A percentile compares a stretch with the other conserved stretches of the same genome.
These are phyloP conservation scores for Leucosticte australis DNA, from an alignment of 2,113 vertebrate species.

Conservation along the genomic window DNA sequence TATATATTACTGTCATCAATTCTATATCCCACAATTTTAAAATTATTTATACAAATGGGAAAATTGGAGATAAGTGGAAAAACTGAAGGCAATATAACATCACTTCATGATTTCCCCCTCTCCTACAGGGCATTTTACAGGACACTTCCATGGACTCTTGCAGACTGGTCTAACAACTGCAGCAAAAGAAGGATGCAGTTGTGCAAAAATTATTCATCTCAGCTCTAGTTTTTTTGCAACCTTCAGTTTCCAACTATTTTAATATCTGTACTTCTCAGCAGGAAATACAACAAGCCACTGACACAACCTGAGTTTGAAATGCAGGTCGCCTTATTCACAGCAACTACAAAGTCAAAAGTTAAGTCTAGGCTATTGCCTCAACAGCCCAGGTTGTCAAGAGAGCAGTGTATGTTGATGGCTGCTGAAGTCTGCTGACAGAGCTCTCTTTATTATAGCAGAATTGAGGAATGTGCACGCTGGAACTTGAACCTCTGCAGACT, in stretches of 20 bases:
- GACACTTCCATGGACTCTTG: neutral
- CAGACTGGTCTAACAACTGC: neutral
- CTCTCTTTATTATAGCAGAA: neutral
- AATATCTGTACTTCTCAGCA: neutral
- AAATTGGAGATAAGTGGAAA: neutral
- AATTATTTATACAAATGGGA: neutral
- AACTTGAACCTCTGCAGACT: neutral
- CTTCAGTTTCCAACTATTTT: neutral
- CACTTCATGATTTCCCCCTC: neutral
- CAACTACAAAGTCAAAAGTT: neutral
- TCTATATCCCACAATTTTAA: neutral
- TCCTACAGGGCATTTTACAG: neutral
- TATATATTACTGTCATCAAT: neutral
- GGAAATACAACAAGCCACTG: neutral
- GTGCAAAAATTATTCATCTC: neutral
- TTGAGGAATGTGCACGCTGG: neutral
- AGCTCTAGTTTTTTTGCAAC: neutral
- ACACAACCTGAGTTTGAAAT: neutral
- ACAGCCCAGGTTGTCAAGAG: neutral
- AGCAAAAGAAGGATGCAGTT: neutral
- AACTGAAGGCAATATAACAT: neutral
- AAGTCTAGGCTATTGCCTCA: neutral
- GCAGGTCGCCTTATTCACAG: neutral
- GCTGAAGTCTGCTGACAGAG: neutral
- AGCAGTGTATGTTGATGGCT: neutral